phyloP scores from a whole-genome alignment of 2,113 vertebrate genomes.

The Motacilla alba region DNA sequence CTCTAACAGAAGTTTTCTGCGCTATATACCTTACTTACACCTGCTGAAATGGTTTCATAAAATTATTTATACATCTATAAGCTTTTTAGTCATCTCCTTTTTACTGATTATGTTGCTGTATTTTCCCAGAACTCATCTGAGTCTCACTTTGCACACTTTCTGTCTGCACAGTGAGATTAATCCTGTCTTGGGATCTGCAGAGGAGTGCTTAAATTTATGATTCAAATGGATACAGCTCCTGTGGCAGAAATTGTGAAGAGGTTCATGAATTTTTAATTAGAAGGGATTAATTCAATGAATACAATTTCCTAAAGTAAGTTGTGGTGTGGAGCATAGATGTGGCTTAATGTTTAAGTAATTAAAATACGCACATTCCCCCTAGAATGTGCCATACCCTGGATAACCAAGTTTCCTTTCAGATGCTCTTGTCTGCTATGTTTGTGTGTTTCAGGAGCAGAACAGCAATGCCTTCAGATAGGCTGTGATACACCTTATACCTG shows the following conservation, averaged over 20 bases:
- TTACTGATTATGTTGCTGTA: not conserved
- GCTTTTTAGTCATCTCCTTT: not conserved
- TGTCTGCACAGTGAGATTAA: not conserved
- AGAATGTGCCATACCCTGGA: not conserved
- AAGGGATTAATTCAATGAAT: not conserved
- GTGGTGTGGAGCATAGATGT: not conserved
- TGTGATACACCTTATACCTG: not conserved
- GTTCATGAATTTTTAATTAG: conserved; percentile 14
- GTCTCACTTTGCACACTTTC: not conserved
- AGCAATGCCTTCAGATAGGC: not conserved
- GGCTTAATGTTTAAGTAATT: not conserved
- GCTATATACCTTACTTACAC: not conserved
- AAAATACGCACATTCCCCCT: not conserved
- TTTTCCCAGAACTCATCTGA: not conserved
- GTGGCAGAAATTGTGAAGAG: conserved; percentile 4
- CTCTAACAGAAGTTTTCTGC: not conserved
- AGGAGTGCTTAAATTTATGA: conserved; percentile 18
- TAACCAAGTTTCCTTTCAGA: not conserved
- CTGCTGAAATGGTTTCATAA: not conserved
- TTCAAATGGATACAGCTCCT: not conserved
- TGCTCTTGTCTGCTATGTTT: not conserved
- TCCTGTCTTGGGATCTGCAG: not conserved
- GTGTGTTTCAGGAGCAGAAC: not conserved
- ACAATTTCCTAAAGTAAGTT: conserved; percentile 5
- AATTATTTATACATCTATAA: not conserved